A percentile compares a stretch with the other conserved stretches of the same genome.
Evolutionary conservation across 2,113 vertebrate genomes (phyloP).

Genomic region (Clarias gariepinus): DNA sequence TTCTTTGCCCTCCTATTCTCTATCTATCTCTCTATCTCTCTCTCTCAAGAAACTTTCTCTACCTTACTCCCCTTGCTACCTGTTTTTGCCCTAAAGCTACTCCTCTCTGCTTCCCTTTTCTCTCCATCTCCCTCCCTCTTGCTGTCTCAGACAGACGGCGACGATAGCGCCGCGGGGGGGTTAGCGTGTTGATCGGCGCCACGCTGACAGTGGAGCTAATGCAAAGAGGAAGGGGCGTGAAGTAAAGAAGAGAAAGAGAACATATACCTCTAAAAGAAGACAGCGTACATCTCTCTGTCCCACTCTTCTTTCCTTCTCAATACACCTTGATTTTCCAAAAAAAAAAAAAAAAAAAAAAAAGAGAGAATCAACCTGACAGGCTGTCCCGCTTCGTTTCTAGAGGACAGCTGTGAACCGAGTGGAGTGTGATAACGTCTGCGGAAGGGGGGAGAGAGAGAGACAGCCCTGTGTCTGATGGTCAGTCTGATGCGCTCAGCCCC

Average conservation of each 20-base stretch:
- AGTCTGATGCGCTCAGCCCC: not conserved
- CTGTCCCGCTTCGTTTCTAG: conserved; percentile 60
- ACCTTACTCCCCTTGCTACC: conserved; percentile 50
- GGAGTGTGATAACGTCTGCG: conserved; percentile 1
- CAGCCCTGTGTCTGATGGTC: conserved; percentile 9
- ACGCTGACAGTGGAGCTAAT: conserved; percentile 66
- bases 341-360: too few species aligned
- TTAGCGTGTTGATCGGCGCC: conserved; percentile 71
- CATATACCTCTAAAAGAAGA: conserved; percentile 15
- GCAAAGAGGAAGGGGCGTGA: conserved; percentile 33
- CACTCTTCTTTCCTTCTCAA: conserved; percentile 49
- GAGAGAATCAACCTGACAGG: conserved; percentile 58
- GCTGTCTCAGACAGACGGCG: conserved; percentile 65
- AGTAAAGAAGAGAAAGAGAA: not conserved
- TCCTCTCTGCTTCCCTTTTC: conserved; percentile 44
- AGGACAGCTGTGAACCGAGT: conserved; percentile 20
- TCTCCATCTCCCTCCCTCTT: conserved; percentile 41
- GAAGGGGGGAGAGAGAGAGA: not conserved
- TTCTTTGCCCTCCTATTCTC: not conserved
- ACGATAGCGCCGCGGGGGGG: conserved; percentile 70
- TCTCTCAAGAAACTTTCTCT: conserved; percentile 50
- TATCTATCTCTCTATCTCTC: conserved; percentile 33
- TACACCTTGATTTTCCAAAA: conserved; percentile 31
- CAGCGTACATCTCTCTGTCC: conserved; percentile 52
- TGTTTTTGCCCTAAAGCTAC: conserved; percentile 29